A percentile compares a stretch with the other conserved stretches of the same genome.
Conservation (phyloP, 2,888 invertebrate genomes). For the Ceramica pisi region DNA sequence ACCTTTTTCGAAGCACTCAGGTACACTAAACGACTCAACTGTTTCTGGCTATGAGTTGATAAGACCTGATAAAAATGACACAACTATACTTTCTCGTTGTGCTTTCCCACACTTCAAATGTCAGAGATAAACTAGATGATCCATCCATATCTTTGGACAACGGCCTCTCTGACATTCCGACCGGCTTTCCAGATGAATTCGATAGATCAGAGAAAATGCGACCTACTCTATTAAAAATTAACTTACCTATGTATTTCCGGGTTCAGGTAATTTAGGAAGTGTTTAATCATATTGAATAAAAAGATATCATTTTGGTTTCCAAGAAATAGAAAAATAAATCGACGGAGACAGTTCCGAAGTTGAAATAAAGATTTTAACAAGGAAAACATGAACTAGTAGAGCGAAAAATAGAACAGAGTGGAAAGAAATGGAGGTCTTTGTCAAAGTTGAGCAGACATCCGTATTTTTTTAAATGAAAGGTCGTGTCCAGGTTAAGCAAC, state of each 20-base stretch:
- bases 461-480: no score
- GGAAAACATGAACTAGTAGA: neutral
- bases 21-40: neutral
- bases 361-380: neutral
- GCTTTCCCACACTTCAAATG: conserved; percentile 44
- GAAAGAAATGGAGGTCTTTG: neutral
- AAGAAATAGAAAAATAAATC: neutral
- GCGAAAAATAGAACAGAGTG: neutral
- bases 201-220: neutral
- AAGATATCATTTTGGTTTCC: neutral
- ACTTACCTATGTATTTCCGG: no score
- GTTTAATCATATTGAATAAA: neutral
- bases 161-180: neutral
- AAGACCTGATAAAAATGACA: conserved; percentile 40
- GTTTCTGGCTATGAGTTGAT: conserved; percentile 24
- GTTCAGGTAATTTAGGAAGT: no score
- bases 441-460: neutral
- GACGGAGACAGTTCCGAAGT: neutral
- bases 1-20: conserved; percentile 5
- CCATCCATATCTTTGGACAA: conserved; percentile 22
- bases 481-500: no score
- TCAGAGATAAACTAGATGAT: conserved; percentile 34
- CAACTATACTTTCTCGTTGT: conserved; percentile 40
- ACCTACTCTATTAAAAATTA: no score
- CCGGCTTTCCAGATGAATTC: neutral